Evolutionary conservation across 2,113 vertebrate species (phyloP), one percentile per base, ranked within the genome.

Genomic region (Passer montanus): DNA sequence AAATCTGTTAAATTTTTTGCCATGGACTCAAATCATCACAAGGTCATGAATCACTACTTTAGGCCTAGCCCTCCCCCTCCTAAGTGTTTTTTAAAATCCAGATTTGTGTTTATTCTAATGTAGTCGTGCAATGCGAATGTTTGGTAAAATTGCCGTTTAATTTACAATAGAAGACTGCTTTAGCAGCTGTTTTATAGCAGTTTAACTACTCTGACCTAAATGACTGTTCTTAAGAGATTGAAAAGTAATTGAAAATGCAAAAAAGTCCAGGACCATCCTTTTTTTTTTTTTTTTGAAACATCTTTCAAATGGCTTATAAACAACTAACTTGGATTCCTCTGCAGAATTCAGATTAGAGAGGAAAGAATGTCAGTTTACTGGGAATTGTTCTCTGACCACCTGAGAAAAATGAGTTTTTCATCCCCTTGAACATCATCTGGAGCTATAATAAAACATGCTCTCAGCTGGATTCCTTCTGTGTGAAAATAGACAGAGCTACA

Each of bases 381-480:
- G 44, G 49, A 66, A 64, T 77, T 95, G 55, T 91, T 91, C 55
- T 87, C 49, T 81, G 94, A 72, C 66, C 78, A 89, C 90, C 88
- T 68, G 69, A 94, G 69, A 93, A 78, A 95, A 94, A 93, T 23
- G 39, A 86, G 60, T 10, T 90, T 94, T 93, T 95, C 82, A 77
- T 91, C 22, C 64, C 74, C 82, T 64, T 93, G 58, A 78, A 35
- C 66, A 83, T 94, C 76, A 90, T 92, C 89, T 93, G 93, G 90
- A 89, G 64, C 92, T 94, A 80, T 18, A 88, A 95, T 67, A 93
- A 96, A 97, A 76, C 53, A 66, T 78, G 62, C 39, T 89, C 49
- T 95, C 95, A 82, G 83, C 88, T 89, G 90, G 89, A 69, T 94
- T 97, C 92, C 76, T 90, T 81, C 94, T 92, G 80, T 64, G 46